phyloP scores from a whole-genome alignment of 2,888 invertebrate genomes.

The Tanytarsus gracilentus region DNA sequence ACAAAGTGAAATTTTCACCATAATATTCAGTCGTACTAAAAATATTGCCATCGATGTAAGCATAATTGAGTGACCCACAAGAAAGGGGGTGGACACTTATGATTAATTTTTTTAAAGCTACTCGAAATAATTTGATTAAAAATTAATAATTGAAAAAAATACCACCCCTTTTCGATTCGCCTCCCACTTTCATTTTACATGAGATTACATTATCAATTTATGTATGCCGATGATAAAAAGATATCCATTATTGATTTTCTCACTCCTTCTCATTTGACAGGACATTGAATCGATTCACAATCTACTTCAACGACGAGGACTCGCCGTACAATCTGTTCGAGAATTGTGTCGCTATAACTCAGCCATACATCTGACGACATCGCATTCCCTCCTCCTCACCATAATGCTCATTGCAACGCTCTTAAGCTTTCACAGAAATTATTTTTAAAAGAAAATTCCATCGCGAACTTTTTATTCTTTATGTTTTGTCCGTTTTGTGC shows the following conservation, averaged over 20 bases:
- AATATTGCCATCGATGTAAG: slow-evolving; percentile 47
- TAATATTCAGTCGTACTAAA: slow-evolving; percentile 58
- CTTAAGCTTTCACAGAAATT: too few species aligned
- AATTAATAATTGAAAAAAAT: too few species aligned
- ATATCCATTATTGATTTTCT: not conserved
- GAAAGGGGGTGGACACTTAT: too few species aligned
- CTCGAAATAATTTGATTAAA: too few species aligned
- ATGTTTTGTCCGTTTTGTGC: too few species aligned
- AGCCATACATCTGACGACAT: slow-evolving; percentile 5
- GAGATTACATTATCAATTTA: too few species aligned
- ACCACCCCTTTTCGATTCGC: too few species aligned
- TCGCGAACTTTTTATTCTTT: too few species aligned
- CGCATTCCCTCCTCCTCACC: not conserved
- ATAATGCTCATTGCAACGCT: not conserved
- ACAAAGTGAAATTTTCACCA: slow-evolving; percentile 56
- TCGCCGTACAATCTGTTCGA: slow-evolving; percentile 54
- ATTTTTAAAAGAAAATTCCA: too few species aligned
- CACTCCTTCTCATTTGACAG: slow-evolving; percentile 31
- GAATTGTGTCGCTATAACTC: slow-evolving; percentile 49
- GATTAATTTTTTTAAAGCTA: too few species aligned
- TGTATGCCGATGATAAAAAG: too few species aligned
- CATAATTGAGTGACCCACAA: slow-evolving; percentile 1
- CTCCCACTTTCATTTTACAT: too few species aligned
- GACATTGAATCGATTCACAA: slow-evolving; percentile 61
- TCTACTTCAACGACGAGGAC: slow-evolving; percentile 54